Base-by-base conservation (phyloP, 2,888 invertebrate species). In the Creontiades dilutus region DNA sequence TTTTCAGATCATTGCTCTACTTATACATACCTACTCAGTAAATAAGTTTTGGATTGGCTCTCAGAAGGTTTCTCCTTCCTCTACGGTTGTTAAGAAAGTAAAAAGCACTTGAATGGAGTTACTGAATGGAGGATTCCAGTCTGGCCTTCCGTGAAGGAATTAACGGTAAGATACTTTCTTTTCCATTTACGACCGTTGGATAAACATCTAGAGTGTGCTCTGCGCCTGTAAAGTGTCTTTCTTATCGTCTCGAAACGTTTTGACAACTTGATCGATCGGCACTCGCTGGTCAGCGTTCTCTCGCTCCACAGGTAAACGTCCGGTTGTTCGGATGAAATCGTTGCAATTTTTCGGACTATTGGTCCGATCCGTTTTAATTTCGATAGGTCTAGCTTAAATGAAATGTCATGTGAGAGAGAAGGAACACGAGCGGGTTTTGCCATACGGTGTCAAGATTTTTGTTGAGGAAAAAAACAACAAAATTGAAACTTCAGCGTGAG, bases 191-290 rank as follows among this genome's bases (percentile, higher is more conserved):
- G 47, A 61, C 75, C 0, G 75, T 27, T 16, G 14, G 86, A 68
- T 37, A 86, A 46, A 37, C 75, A 57, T 75, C 47, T 52, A 68
- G 47, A 86, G 47, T 86, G 47, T 86, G 75, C 52, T 47, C 86
- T 28, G 55, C n/a, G 61, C 23, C 55, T 61, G 47, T 86, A 16
- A 14, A 28, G 55, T 61, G 47, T 86, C 46, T 86, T 86, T 68
- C 47, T 86, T 46, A 68, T 86, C 55, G 86, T 16, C 16, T 68
- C 46, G 37, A 86, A 86, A 86, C 75, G 61, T 48, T 86, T 76
- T 86, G 86, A 86, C 86, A 86, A 46, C 48, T 37, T 86, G 86
- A 86, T 86, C 75, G 86, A 86, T 68, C 86, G 86, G 47, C 9
- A 7, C 14, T 78, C 47, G 37, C 78, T 78, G 78, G 78, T 12